A percentile compares a stretch with the other conserved stretches of the same genome.
These are phyloP conservation scores for Taeniopygia guttata DNA, from an alignment of 2,797 vertebrate genomes.

Conservation along the genomic window DNA sequence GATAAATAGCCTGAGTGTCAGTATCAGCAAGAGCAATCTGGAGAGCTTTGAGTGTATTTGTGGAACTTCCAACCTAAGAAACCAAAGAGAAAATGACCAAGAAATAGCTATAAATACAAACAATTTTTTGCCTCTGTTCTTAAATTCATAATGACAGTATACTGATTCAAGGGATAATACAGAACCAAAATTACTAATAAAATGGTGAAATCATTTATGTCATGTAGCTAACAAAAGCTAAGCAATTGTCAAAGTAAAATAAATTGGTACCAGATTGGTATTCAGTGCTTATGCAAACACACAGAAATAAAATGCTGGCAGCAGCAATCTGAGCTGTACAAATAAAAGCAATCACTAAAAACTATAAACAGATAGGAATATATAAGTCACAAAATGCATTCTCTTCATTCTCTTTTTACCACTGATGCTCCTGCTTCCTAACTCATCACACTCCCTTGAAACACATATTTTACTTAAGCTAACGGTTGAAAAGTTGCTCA, in stretches of 20 bases:
- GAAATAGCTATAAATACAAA: background rate
- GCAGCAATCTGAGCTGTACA: background rate
- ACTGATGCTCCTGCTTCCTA: background rate
- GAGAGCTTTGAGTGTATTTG: conserved; percentile 78
- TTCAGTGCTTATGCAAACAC: background rate
- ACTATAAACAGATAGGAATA: background rate
- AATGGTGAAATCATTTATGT: background rate
- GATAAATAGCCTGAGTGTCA: conserved; percentile 77
- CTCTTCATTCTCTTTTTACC: background rate
- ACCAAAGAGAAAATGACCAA: background rate
- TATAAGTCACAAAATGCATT: background rate
- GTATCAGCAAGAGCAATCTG: conserved; percentile 75
- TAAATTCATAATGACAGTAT: background rate
- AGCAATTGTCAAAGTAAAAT: background rate
- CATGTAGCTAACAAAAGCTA: background rate
- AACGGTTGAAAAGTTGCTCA: background rate
- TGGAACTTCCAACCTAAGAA: conserved; percentile 78
- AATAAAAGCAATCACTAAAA: background rate
- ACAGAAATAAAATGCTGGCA: background rate
- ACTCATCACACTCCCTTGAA: background rate
- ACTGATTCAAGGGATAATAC: background rate
- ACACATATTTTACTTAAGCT: background rate
- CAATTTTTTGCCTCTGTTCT: background rate
- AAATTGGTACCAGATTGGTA: background rate
- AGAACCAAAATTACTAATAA: background rate